Conservation (phyloP, 2,113 vertebrate genomes). For the Coregonus clupeaformis region DNA sequence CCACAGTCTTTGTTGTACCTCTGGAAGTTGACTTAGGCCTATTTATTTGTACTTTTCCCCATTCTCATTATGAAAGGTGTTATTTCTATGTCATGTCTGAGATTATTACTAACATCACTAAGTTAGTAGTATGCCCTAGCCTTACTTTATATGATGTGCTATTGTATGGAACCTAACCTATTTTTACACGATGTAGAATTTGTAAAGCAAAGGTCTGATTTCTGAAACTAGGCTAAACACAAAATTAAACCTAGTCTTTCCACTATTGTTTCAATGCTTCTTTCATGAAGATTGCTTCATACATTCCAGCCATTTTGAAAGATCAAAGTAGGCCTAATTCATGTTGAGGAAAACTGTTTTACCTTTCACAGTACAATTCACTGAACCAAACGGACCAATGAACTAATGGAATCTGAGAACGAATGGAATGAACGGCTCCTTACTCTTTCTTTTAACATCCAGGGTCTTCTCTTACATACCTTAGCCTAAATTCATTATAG, state of each 20-base stretch:
- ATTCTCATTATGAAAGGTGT: no score
- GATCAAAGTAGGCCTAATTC: neutral
- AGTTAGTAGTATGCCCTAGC: no score
- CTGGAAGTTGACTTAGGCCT: no score
- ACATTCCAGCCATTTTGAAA: conserved; percentile 39
- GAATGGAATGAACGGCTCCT: neutral
- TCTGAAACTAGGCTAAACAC: conserved; percentile 26
- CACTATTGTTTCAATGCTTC: conserved; percentile 30
- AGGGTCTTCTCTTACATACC: no score
- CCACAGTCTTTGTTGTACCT: no score
- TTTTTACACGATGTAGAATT: conserved; percentile 40
- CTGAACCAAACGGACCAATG: neutral
- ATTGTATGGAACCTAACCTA: conserved; percentile 24
- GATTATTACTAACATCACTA: no score
- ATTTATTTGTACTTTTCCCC: no score
- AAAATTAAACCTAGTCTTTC: conserved; percentile 3
- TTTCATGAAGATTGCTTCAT: conserved; percentile 38
- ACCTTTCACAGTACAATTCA: neutral
- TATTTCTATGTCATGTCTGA: no score
- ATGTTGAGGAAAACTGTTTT: neutral
- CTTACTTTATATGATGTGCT: no score
- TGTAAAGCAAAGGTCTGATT: conserved; percentile 25
- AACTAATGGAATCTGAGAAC: neutral
- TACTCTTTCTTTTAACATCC: no score
- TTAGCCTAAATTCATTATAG: no score